Evolutionary conservation across 2,888 invertebrate genomes (phyloP).

Genomic region (Rhodophaea formosa): DNA sequence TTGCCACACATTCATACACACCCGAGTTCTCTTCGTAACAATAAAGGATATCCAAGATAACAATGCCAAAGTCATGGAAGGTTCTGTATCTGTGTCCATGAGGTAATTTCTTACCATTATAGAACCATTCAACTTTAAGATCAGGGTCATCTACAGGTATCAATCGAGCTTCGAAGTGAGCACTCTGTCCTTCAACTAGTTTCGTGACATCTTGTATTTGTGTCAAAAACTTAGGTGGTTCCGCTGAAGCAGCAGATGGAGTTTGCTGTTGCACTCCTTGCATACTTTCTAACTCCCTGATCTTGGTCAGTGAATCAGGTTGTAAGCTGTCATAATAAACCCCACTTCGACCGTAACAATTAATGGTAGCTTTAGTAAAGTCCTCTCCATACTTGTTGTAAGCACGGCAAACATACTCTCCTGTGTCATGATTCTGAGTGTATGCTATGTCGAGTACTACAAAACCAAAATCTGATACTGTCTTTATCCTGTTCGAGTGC

Average conservation of each 20-base stretch:
- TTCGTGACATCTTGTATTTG: slow-evolving; percentile 92
- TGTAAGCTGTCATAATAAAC: slow-evolving; percentile 94
- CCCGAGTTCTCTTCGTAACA: slow-evolving; percentile 98
- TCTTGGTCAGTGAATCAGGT: slow-evolving; percentile 93
- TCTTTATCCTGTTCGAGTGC: slow-evolving; percentile 94
- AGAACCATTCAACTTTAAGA: slow-evolving; percentile 96
- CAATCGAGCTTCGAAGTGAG: slow-evolving; percentile 95
- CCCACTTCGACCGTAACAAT: slow-evolving; percentile 91
- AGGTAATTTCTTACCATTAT: slow-evolving; percentile 94
- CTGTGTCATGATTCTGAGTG: slow-evolving; percentile 94
- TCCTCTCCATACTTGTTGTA: slow-evolving; percentile 95
- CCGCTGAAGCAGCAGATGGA: slow-evolving; percentile 84
- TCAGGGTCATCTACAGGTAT: slow-evolving; percentile 97
- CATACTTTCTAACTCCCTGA: slow-evolving; percentile 90
- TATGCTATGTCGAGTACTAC: slow-evolving; percentile 97
- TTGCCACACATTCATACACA: slow-evolving; percentile 95
- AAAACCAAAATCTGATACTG: slow-evolving; percentile 97
- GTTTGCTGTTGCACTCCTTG: slow-evolving; percentile 85
- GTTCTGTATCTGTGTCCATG: slow-evolving; percentile 98
- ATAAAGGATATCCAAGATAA: slow-evolving; percentile 96
- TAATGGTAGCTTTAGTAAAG: slow-evolving; percentile 91
- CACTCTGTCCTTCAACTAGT: slow-evolving; percentile 96
- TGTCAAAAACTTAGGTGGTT: slow-evolving; percentile 94
- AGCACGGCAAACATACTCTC: slow-evolving; percentile 96
- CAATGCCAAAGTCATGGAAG: slow-evolving; percentile 98